These are phyloP conservation scores for Baccha elongata DNA, from an alignment of 2,888 invertebrate genomes.

Conservation along the genomic window DNA sequence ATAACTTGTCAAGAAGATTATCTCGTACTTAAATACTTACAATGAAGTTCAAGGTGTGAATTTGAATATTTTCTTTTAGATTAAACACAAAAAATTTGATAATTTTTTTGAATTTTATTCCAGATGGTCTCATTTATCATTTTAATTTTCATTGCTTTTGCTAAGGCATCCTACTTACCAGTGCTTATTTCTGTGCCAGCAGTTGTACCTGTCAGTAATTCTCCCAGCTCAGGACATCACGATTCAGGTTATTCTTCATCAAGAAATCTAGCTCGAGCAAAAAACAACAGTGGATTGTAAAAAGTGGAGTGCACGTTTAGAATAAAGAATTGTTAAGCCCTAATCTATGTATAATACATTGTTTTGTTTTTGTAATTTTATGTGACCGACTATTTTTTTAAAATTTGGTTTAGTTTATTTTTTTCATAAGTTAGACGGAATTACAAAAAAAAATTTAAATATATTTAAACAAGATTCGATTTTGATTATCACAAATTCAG, in stretches of 20 bases:
- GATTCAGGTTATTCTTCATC: background rate
- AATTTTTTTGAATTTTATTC: background rate
- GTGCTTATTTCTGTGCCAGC: background rate
- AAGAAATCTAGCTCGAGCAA: background rate
- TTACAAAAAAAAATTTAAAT: no score
- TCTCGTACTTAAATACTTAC: background rate
- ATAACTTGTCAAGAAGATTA: background rate
- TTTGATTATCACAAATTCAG: no score
- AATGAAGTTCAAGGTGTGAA: constrained; percentile 20
- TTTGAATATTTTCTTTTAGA: background rate
- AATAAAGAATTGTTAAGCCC: no score
- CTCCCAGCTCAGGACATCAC: background rate
- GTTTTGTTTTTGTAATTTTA: no score
- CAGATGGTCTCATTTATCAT: background rate
- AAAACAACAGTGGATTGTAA: constrained; percentile 17
- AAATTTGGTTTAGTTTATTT: no score
- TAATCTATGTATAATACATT: no score
- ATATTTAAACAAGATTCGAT: no score
- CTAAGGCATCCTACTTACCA: background rate
- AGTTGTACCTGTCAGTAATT: background rate
- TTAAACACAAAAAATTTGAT: background rate
- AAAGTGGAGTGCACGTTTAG: no score
- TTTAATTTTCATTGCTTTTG: background rate
- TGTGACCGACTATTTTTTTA: no score
- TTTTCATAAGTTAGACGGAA: no score